These are phyloP conservation scores for Lamprologus callipterus DNA, from an alignment of 2,113 vertebrate species.

Conservation along the genomic window DNA sequence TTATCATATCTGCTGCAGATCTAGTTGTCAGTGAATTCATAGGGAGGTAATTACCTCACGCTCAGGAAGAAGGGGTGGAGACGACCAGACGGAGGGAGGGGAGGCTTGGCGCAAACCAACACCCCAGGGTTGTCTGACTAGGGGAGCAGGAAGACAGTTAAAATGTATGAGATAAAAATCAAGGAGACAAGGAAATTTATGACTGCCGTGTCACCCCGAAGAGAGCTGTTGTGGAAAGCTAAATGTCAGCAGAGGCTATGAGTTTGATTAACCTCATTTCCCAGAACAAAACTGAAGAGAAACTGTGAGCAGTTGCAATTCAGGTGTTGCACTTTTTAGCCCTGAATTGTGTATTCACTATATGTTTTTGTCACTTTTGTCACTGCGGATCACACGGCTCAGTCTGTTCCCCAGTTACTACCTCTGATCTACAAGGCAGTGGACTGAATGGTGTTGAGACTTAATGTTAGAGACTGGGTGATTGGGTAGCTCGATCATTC, in stretches of 20 bases:
- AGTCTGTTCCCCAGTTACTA: neutral
- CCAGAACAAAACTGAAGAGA: conserved; percentile 8
- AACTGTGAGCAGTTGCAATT: neutral
- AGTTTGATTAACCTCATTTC: conserved; percentile 39
- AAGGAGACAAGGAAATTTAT: conserved; percentile 25
- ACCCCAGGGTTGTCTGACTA: conserved; percentile 27
- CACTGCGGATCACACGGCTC: accelerated
- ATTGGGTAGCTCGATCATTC: neutral
- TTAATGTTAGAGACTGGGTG: neutral
- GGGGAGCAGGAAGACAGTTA: conserved; percentile 7
- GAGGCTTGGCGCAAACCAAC: conserved; percentile 13
- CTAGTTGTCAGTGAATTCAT: conserved; percentile 54
- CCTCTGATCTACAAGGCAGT: neutral
- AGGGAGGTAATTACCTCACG: conserved; percentile 54
- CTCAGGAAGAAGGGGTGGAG: conserved; percentile 34
- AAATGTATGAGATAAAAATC: conserved; percentile 35
- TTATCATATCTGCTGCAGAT: conserved; percentile 57
- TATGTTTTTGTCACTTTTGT: neutral
- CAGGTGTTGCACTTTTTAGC: neutral
- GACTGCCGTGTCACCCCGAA: conserved; percentile 38
- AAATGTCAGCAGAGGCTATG: conserved; percentile 30
- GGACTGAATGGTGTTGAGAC: neutral
- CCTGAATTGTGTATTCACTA: neutral
- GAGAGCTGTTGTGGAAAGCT: conserved; percentile 34
- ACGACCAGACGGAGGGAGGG: neutral